Evolutionary conservation across 2,888 invertebrate species (phyloP).

Genomic region (Ennomos fuscantarius): DNA sequence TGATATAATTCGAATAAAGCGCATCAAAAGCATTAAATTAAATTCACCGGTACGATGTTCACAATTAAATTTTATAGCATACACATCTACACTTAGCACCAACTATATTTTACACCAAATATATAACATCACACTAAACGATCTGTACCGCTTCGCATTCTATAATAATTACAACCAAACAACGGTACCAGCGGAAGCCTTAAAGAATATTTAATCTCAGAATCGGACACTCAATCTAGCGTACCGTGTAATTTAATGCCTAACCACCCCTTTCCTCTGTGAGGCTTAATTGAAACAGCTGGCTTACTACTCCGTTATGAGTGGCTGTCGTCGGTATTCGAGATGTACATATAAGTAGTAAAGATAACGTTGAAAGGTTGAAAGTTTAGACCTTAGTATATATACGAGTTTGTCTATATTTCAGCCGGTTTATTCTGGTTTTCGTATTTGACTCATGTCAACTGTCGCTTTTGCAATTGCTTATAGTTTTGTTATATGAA

Average conservation of each 20-base stretch:
- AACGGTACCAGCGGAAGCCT: conserved; percentile 28
- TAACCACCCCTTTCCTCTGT: conserved; percentile 42
- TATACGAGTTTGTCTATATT: no score
- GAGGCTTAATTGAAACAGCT: conserved; percentile 33
- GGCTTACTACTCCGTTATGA: conserved; percentile 19
- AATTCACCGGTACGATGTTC: no score
- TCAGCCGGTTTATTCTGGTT: no score
- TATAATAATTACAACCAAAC: conserved; percentile 20
- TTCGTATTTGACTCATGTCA: no score
- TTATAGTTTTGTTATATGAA: no score
- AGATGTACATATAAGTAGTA: conserved; percentile 5
- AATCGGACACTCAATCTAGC: conserved; percentile 25
- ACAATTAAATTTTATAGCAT: no score
- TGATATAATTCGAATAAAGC: no score
- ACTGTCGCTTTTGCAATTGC: no score
- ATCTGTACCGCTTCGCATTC: conserved; percentile 9
- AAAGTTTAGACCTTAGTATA: conserved; percentile 1
- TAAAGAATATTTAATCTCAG: conserved; percentile 31
- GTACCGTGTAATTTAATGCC: conserved; percentile 36
- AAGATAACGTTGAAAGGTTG: not conserved
- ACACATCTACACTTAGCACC: no score
- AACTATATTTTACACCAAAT: not conserved
- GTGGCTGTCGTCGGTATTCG: conserved; percentile 15
- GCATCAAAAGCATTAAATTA: no score
- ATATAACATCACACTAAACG: conserved; percentile 1